These are phyloP conservation scores for Antigone vipio DNA, from an alignment of 2,113 vertebrate species.

Conservation along the genomic window DNA sequence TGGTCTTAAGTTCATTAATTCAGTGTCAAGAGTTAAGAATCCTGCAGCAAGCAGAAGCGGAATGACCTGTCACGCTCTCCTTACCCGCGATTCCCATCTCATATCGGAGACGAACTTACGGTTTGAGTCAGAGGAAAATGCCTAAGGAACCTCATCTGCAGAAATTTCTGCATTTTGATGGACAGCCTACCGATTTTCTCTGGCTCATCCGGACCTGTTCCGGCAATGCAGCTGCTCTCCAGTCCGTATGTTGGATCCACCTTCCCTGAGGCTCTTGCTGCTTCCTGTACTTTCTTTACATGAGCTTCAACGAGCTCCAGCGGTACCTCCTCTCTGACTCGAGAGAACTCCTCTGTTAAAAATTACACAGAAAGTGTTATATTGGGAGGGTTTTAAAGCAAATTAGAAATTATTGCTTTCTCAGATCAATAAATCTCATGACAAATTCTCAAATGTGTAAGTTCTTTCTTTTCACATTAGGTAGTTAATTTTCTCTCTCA, in stretches of 20 bases:
- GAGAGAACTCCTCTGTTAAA: slow-evolving; percentile 91
- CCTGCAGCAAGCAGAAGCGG: background rate
- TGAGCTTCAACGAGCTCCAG: slow-evolving; percentile 95
- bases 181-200: slow-evolving; percentile 83
- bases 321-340: slow-evolving; percentile 93
- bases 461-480: rapidly evolving
- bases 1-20: background rate
- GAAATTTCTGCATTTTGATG: rapidly evolving
- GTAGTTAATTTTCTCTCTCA: background rate
- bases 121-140: rapidly evolving
- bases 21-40: background rate
- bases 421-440: rapidly evolving
- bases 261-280: slow-evolving; percentile 87
- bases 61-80: rapidly evolving
- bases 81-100: rapidly evolving
- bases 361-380: background rate
- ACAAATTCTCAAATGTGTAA: background rate
- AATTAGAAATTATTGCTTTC: rapidly evolving
- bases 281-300: slow-evolving; percentile 95
- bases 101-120: rapidly evolving
- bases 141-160: rapidly evolving
- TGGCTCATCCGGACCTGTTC: slow-evolving; percentile 88
- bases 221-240: slow-evolving; percentile 94
- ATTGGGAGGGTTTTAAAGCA: rapidly evolving
- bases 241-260: slow-evolving; percentile 90